Evolutionary conservation across 2,888 invertebrate genomes (phyloP), one percentile per base, ranked within the genome.

Genomic region (Andrena camellia): DNA sequence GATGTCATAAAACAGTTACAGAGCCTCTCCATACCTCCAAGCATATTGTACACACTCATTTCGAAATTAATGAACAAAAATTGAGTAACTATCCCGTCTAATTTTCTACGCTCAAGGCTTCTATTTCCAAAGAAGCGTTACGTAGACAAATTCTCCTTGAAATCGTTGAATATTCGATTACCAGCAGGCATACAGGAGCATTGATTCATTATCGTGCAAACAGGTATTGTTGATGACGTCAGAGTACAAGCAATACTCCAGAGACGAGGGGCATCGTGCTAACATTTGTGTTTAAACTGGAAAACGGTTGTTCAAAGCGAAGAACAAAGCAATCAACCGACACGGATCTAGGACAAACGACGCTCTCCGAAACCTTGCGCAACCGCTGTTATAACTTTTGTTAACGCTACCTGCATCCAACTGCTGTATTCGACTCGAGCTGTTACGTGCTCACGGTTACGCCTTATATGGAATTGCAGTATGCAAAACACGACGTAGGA

Each of bases 371-470:
- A 79, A 64, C 26, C 33, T 26, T n/a, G 26, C 23, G 52, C 62
- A 66, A 60, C 59, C 50, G 74, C 68, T 70, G 84, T 79, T 71
- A 83, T 78, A 87, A 87, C 78, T 80, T 84, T 83, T 76, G 86
- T 83, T 86, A 85, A 81, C 88, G 89, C 85, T 83, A 86, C 85
- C 57, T 81, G 82, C 87, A 87, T 70, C 78, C 72, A 68, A 73
- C 82, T 52, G 87, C 60, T 69, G 84, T 78, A 69, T 60, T 74
- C 57, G 72, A 69, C 60, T 26, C 66, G 42, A 31, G 80, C 78
- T 77, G 79, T 86, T 83, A 80, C 50, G 77, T 80, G 74, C 64
- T 71, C 74, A 62, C 62, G 76, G 77, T 66, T 77, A 68, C 68
- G 75, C 86, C 87, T 85, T 88, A 85, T 88, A 85, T 54, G 83